A percentile compares a stretch with the other conserved stretches of the same genome.
These are phyloP conservation scores for Spodoptera littoralis DNA, from an alignment of 2,888 invertebrate species.

Conservation along the genomic window DNA sequence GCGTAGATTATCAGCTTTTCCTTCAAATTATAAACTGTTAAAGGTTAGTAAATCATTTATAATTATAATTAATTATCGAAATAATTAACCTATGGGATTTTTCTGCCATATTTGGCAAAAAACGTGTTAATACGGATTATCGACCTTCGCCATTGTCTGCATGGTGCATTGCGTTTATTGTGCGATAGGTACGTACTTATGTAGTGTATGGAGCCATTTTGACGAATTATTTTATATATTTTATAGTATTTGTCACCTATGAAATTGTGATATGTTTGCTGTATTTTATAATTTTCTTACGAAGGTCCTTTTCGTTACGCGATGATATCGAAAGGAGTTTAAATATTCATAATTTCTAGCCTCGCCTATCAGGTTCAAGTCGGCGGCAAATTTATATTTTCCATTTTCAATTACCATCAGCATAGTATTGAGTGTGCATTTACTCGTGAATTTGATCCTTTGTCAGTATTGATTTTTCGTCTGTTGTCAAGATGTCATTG, in stretches of 20 bases:
- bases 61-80: conserved; percentile 37
- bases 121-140: conserved; percentile 74
- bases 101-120: conserved; percentile 51
- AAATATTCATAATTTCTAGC: background rate
- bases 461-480: conserved; percentile 17
- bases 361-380: conserved; percentile 3
- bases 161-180: conserved; percentile 88
- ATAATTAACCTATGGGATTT: conserved; percentile 25
- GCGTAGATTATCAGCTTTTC: conserved; percentile 81
- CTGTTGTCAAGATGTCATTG: no score
- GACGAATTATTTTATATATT: conserved; percentile 40
- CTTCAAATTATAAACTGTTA: conserved; percentile 81
- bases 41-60: conserved; percentile 78
- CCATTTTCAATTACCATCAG: no score
- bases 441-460: conserved; percentile 10
- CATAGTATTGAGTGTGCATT: background rate
- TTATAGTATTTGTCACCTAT: background rate
- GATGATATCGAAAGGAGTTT: background rate
- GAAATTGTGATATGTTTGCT: background rate
- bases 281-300: background rate
- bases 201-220: conserved; percentile 62
- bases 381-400: conserved; percentile 39
- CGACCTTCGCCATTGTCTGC: conserved; percentile 89
- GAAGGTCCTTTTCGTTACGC: background rate
- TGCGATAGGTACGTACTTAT: conserved; percentile 66